A percentile compares a stretch with the other conserved stretches of the same genome.
These are phyloP conservation scores for Zygaena filipendulae DNA, from an alignment of 2,888 invertebrate genomes.

Conservation along the genomic window DNA sequence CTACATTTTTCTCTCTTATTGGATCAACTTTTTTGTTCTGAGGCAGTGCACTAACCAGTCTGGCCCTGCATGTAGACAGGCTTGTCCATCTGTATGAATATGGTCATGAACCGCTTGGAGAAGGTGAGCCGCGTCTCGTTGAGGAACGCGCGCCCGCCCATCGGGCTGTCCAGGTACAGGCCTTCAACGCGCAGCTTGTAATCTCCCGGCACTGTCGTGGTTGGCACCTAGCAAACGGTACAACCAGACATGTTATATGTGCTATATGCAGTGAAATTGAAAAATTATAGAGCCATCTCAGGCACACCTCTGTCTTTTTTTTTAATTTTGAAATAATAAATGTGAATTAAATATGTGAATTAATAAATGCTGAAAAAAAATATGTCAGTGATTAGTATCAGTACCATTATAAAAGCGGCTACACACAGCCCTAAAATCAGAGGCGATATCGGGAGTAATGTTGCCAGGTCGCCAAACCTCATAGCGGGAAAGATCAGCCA, in stretches of 20 bases:
- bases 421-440: too few relatives aligned
- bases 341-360: too few relatives aligned
- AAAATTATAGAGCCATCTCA: neutral
- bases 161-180: slow-evolving; percentile 77
- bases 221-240: slow-evolving; percentile 77
- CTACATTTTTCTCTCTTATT: too few relatives aligned
- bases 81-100: slow-evolving; percentile 95
- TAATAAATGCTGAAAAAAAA: too few relatives aligned
- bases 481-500: too few relatives aligned
- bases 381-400: too few relatives aligned
- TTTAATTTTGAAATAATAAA: too few relatives aligned
- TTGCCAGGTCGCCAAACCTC: too few relatives aligned
- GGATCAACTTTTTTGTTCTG: too few relatives aligned
- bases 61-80: slow-evolving; percentile 95
- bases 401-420: too few relatives aligned
- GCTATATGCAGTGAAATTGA: neutral
- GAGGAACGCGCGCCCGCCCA: slow-evolving; percentile 88
- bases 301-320: neutral
- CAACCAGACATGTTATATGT: slow-evolving; percentile 7
- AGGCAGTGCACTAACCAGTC: slow-evolving; percentile 74
- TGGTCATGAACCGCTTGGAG: slow-evolving; percentile 92
- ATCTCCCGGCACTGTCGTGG: slow-evolving; percentile 83
- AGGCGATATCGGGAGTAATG: too few relatives aligned
- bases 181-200: slow-evolving; percentile 90
- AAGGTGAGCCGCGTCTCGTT: slow-evolving; percentile 89